phyloP scores from a whole-genome alignment of 2,888 invertebrate species.

The Ellobium chinense region DNA sequence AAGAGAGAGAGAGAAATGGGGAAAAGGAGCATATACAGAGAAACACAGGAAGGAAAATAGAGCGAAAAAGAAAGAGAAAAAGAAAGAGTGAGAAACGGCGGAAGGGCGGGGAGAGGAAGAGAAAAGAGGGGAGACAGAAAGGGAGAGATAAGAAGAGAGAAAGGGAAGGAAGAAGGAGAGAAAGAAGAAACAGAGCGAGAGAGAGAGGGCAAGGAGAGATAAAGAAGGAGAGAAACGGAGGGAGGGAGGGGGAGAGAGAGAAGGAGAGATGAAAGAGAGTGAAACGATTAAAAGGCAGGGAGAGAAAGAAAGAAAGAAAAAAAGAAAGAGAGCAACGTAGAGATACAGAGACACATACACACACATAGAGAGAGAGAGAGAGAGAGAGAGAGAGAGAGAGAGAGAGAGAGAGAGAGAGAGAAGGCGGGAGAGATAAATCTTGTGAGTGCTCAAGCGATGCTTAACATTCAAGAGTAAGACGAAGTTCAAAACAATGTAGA shows the following conservation, averaged over 20 bases:
- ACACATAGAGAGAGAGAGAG: background rate
- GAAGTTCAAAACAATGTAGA: too few species aligned
- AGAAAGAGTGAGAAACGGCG: background rate
- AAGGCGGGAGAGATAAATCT: background rate
- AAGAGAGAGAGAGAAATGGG: background rate
- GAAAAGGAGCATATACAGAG: background rate
- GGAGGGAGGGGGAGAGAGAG: background rate
- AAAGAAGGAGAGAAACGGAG: constrained; percentile 3
- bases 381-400: background rate
- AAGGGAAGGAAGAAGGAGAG: constrained; percentile 2
- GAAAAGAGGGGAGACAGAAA: background rate
- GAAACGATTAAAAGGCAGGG: background rate
- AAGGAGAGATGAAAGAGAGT: background rate
- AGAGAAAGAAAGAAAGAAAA: background rate
- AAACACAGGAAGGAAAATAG: constrained; percentile 7
- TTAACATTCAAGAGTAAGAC: too few species aligned
- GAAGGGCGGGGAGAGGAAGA: too few species aligned
- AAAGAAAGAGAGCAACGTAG: constrained; percentile 12
- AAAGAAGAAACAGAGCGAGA: background rate
- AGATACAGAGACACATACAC: constrained; percentile 8
- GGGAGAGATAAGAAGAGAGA: background rate
- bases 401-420: constrained; percentile 8
- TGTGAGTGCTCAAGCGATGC: too few species aligned
- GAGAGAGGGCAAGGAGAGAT: background rate
- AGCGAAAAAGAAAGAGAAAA: background rate